These are phyloP conservation scores for Syngnathus acus DNA, from an alignment of 2,797 vertebrate genomes.

Conservation along the genomic window DNA sequence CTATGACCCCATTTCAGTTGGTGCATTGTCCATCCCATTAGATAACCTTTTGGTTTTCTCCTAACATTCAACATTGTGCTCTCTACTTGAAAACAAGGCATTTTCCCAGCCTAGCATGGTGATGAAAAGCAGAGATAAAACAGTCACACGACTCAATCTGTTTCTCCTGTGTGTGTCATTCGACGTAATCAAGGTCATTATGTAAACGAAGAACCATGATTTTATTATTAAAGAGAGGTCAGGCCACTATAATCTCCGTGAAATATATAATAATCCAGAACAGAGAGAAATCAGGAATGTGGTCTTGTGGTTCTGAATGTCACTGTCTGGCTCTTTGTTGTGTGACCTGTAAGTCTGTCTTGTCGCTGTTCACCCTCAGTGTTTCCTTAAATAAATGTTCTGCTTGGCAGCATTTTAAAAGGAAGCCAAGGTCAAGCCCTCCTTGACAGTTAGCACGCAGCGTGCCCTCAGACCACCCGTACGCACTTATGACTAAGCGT, in stretches of 20 bases:
- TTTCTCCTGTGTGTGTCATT: slow-evolving; percentile 11
- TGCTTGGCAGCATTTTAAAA: slow-evolving; percentile 60
- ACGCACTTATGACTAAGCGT: slow-evolving; percentile 32
- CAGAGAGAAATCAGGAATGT: slow-evolving; percentile 25
- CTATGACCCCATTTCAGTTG: too few relatives aligned
- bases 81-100: not conserved
- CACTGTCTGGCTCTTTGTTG: slow-evolving; percentile 35
- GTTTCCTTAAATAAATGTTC: slow-evolving; percentile 66
- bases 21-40: too few relatives aligned
- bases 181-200: slow-evolving; percentile 15
- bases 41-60: too few relatives aligned
- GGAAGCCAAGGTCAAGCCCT: slow-evolving; percentile 55
- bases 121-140: not conserved
- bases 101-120: not conserved
- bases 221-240: slow-evolving; percentile 11
- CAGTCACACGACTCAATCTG: slow-evolving; percentile 13
- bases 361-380: slow-evolving; percentile 16
- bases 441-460: slow-evolving; percentile 50
- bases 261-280: slow-evolving; percentile 25
- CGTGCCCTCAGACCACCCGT: slow-evolving; percentile 50
- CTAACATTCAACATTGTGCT: too few relatives aligned
- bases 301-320: slow-evolving; percentile 27
- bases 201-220: slow-evolving; percentile 2
- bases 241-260: slow-evolving; percentile 8
- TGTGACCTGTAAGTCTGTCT: slow-evolving; percentile 18